Evolutionary conservation across 2,113 vertebrate species (phyloP).

Genomic region (Pionites leucogaster): DNA sequence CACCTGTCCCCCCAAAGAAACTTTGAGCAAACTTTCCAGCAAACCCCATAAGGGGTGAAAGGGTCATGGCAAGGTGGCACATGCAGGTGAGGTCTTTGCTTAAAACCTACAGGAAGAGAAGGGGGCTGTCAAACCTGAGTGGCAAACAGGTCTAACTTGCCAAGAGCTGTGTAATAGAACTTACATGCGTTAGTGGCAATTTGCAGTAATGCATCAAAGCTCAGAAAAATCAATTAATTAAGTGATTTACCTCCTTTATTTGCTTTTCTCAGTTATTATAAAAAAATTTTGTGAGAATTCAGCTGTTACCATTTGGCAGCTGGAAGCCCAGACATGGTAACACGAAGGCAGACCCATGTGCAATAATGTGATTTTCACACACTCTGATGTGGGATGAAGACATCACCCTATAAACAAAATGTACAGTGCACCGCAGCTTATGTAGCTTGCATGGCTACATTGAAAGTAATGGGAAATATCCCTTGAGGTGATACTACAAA

Average conservation of each 20-base stretch:
- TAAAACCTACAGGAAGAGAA: not conserved
- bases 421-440: not conserved
- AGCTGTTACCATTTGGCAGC: not conserved
- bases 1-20: accelerated
- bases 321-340: not conserved
- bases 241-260: not conserved
- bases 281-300: not conserved
- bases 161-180: not conserved
- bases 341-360: not conserved
- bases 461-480: not conserved
- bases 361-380: not conserved
- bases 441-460: not conserved
- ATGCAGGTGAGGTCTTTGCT: not conserved
- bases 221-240: not conserved
- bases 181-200: not conserved
- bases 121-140: not conserved
- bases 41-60: not conserved
- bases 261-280: not conserved
- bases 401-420: not conserved
- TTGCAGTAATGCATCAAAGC: not conserved
- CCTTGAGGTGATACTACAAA: not conserved
- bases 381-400: not conserved
- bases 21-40: not conserved
- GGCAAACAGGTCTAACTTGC: not conserved
- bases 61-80: not conserved